Conservation (phyloP, 2,797 vertebrate species). For the Ctenochaetus hawaiiensis region DNA sequence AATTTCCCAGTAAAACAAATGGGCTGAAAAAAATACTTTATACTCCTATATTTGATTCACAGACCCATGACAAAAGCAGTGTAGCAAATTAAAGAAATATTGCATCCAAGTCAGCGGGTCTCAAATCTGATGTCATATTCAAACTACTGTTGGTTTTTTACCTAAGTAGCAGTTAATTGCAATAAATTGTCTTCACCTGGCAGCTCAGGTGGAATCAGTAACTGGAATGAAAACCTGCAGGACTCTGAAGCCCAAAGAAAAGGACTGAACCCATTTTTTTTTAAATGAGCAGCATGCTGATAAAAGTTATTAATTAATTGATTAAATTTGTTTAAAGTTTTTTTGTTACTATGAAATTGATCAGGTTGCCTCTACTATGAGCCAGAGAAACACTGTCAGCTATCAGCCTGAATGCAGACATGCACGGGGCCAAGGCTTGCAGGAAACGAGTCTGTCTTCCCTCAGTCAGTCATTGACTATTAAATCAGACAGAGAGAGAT, state of each 20-base stretch:
- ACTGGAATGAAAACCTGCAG: slow-evolving; percentile 28
- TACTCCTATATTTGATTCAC: neutral
- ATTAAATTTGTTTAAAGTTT: neutral
- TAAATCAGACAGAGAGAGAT: slow-evolving; percentile 60
- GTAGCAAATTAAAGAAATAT: neutral
- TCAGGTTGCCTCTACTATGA: slow-evolving; percentile 43
- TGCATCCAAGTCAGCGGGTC: slow-evolving; percentile 4
- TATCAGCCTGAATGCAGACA: slow-evolving; percentile 43
- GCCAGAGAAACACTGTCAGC: slow-evolving; percentile 37
- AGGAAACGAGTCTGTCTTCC: slow-evolving; percentile 63
- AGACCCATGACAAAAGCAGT: too few species aligned
- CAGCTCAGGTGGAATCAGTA: slow-evolving; percentile 54
- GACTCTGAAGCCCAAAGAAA: neutral
- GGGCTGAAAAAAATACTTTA: neutral
- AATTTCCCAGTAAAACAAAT: slow-evolving; percentile 15
- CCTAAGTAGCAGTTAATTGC: slow-evolving; percentile 55
- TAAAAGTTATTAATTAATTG: neutral
- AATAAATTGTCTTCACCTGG: slow-evolving; percentile 58
- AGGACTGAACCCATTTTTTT: slow-evolving; percentile 14
- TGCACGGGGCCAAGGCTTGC: slow-evolving; percentile 43
- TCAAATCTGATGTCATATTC: slow-evolving; percentile 26
- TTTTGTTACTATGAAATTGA: slow-evolving; percentile 12
- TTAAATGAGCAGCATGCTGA: neutral
- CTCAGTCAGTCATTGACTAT: slow-evolving; percentile 59
- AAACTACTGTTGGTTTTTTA: slow-evolving; percentile 29